These are phyloP conservation scores for Porites evermanni DNA, from an alignment of 92 coral and sea anemone species.

Conservation along the genomic window DNA sequence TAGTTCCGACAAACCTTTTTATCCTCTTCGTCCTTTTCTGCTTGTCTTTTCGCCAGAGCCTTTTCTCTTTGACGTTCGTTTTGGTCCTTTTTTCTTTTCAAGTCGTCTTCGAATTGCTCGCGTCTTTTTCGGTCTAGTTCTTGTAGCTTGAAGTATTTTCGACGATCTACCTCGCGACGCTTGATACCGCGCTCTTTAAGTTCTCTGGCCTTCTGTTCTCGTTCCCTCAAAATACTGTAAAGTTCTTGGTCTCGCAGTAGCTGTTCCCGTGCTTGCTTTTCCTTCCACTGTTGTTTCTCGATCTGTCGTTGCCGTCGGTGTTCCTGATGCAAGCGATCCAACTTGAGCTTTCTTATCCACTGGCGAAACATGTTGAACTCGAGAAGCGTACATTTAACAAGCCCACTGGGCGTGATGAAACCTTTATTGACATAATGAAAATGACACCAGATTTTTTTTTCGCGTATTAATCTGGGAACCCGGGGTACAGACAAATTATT, in stretches of 20 bases:
- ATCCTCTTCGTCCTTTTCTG: conserved; percentile 43
- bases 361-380: conserved; percentile 94
- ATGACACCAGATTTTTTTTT: too few species aligned
- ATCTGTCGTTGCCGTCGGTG: conserved; percentile 50
- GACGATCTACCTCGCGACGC: conserved; percentile 36
- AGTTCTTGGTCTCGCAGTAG: conserved; percentile 76
- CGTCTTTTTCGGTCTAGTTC: conserved; percentile 66
- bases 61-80: conserved; percentile 62
- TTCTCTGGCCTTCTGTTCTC: conserved; percentile 71
- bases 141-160: conserved; percentile 59
- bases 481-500: too few species aligned
- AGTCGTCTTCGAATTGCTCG: conserved; percentile 53
- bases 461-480: too few species aligned
- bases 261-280: conserved; percentile 46
- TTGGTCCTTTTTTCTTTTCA: conserved; percentile 50
- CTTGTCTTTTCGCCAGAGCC: conserved; percentile 46
- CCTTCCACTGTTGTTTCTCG: conserved; percentile 63
- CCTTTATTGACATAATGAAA: conserved; percentile 48
- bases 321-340: conserved; percentile 78
- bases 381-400: conserved; percentile 84
- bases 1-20: conserved; percentile 44
- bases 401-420: conserved; percentile 89
- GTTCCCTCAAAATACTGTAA: conserved; percentile 45
- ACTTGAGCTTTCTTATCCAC: conserved; percentile 92
- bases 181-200: conserved; percentile 32